Conservation (phyloP, 2,888 invertebrate genomes). For the Papilio protenor region DNA sequence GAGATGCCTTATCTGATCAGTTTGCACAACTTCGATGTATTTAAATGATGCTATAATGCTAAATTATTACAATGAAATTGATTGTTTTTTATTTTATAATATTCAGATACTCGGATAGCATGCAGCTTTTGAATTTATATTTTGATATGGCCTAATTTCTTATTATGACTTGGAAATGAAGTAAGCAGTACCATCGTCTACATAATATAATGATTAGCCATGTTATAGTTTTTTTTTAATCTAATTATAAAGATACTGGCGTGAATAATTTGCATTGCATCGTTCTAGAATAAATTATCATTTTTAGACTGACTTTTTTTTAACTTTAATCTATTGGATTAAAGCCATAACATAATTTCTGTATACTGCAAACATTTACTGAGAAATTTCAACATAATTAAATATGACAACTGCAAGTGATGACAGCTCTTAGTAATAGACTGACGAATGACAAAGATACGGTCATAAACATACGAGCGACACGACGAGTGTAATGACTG, state of each 20-base stretch:
- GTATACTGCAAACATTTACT: conserved; percentile 1
- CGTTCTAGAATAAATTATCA: neutral
- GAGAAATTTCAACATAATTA: conserved; percentile 5
- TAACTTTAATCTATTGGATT: neutral
- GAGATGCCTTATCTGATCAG: conserved; percentile 56
- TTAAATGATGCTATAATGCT: conserved; percentile 26
- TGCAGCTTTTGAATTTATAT: neutral
- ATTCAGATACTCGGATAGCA: neutral
- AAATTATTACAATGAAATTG: conserved; percentile 35
- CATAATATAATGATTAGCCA: no score
- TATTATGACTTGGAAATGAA: neutral
- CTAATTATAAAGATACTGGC: no score
- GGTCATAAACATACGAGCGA: conserved; percentile 62
- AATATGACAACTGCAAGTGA: neutral
- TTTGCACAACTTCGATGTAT: conserved; percentile 41
- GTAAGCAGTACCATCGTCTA: neutral
- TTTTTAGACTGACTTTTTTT: neutral
- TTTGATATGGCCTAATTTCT: neutral
- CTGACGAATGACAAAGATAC: conserved; percentile 61
- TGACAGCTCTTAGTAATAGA: conserved; percentile 51
- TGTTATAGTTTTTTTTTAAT: no score
- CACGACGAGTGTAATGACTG: conserved; percentile 38
- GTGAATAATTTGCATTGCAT: neutral
- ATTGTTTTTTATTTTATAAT: conserved; percentile 22
- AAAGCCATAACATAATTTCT: neutral